Evolutionary conservation across 2,113 vertebrate genomes (phyloP), one percentile per base, ranked within the genome.

Genomic region (Falcunculus frontatus): DNA sequence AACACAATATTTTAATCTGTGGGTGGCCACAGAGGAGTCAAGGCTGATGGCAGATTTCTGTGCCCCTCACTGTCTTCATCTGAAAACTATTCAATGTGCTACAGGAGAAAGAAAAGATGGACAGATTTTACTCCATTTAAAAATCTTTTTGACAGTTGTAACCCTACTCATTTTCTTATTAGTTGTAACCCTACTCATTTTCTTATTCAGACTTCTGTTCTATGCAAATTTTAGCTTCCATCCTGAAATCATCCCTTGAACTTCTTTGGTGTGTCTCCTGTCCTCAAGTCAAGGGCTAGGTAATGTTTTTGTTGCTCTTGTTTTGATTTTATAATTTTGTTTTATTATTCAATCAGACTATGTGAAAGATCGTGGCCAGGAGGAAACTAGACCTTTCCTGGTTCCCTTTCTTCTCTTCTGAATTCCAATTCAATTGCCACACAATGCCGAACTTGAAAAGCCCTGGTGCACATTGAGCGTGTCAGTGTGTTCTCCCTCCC

Each of bases 341-440:
- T 30, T 39, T 41, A 53, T 49, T 33, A 44, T 53, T 18, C 55
- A 64, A 8, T 83, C 57, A 78, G 64, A 67, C 25, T 50, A 46
- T 0, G 0, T 44, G 62, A n/a, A 72, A 87, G 83, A 59, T 26
- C 0, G 0, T 14, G 30, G 30, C 13, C 62, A 67, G 39, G 30
- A 84, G 46, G 53, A 75, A 84, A 55, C 1, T 0, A 52, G 20
- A 22, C 16, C 39, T 81, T n/a, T 64, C 67, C 73, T 81, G 26
- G 32, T 35, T 64, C 1, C 0, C 53, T 62, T 68, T 83, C 53
- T 88, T 83, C n/a, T 84, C 47, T 73, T 79, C 29, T 59, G 35
- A 90, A 70, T 50, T 90, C 39, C 47, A 26, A 50, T 47, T 84
- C 59, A 84, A 70, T 46, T 70, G 70, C 4, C 30, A 74, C 32